Conservation (phyloP, 2,113 vertebrate genomes). For the Ia io region DNA sequence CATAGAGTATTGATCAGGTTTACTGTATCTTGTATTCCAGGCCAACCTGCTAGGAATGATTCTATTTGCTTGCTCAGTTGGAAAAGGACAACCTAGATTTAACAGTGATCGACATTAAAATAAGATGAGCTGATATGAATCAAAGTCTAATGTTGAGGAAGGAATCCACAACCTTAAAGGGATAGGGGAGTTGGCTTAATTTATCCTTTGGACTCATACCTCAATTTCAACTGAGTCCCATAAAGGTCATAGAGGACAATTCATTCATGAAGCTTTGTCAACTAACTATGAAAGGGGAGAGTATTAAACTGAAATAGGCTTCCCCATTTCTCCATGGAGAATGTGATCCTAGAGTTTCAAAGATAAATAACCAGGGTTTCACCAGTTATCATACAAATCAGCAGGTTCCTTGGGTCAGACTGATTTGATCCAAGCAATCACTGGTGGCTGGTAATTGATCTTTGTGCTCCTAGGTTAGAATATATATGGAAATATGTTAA, state of each 20-base stretch:
- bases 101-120: neutral
- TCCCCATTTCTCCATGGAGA: neutral
- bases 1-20: neutral
- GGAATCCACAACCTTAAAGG: neutral
- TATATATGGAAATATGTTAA: neutral
- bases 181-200: neutral
- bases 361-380: neutral
- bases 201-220: neutral
- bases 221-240: neutral
- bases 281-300: neutral
- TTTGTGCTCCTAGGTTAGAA: neutral
- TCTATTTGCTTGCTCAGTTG: neutral
- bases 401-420: rapidly evolving
- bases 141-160: neutral
- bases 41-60: neutral
- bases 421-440: neutral
- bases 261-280: neutral
- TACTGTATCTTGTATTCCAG: neutral
- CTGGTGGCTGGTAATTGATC: neutral
- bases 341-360: neutral
- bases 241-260: neutral
- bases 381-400: neutral
- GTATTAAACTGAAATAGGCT: neutral
- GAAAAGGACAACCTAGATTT: neutral
- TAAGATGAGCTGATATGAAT: neutral